These are phyloP conservation scores for Laspeyria flexula DNA, from an alignment of 2,888 invertebrate genomes.

Conservation along the genomic window DNA sequence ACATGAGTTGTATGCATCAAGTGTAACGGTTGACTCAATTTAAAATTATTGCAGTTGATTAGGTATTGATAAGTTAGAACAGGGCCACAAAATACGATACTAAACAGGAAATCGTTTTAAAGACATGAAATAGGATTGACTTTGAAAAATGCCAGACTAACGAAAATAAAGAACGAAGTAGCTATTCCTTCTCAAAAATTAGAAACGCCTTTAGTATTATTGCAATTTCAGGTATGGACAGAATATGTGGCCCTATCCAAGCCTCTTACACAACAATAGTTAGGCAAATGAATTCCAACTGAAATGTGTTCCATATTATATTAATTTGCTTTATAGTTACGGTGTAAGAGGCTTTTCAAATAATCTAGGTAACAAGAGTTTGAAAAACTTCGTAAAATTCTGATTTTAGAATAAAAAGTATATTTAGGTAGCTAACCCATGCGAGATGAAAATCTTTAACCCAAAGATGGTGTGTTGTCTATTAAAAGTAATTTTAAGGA, in stretches of 20 bases:
- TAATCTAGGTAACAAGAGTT: slow-evolving; percentile 12
- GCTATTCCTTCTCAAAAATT: too few species aligned
- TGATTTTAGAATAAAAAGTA: slow-evolving; percentile 18
- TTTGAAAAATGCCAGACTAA: too few species aligned
- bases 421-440: slow-evolving; percentile 16
- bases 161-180: too few species aligned
- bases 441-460: slow-evolving; percentile 12
- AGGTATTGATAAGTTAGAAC: slow-evolving; percentile 2
- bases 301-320: slow-evolving; percentile 48
- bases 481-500: slow-evolving; percentile 6
- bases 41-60: slow-evolving; percentile 9
- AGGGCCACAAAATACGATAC: slow-evolving; percentile 7
- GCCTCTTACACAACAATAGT: slow-evolving; percentile 21
- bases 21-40: slow-evolving; percentile 16
- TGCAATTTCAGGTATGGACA: too few species aligned
- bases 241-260: slow-evolving; percentile 10
- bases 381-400: slow-evolving; percentile 18
- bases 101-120: neutral
- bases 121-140: neutral
- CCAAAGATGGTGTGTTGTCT: slow-evolving; percentile 3
- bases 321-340: slow-evolving; percentile 39
- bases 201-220: too few species aligned
- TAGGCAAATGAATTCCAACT: slow-evolving; percentile 36
- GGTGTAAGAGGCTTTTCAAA: slow-evolving; percentile 14
- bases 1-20: slow-evolving; percentile 13